Conservation (phyloP, 2,888 invertebrate genomes). For the Catocala fraxini region DNA sequence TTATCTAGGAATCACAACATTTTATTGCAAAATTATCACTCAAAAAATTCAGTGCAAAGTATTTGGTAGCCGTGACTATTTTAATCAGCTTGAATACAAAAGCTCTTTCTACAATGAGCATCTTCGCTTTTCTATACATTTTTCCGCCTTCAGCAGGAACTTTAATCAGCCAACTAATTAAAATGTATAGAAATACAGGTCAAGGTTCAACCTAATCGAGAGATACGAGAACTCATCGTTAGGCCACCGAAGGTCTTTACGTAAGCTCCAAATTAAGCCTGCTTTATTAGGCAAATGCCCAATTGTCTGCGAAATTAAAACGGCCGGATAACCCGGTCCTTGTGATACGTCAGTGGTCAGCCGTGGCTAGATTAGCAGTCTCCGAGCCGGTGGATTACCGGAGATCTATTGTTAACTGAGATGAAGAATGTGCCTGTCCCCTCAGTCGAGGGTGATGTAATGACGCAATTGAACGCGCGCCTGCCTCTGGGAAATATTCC, state of each 20-base stretch:
- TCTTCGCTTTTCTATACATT: too few species aligned
- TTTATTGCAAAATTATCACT: too few species aligned
- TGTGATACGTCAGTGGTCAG: constrained; percentile 52
- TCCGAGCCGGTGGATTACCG: constrained; percentile 43
- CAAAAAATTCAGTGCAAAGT: too few species aligned
- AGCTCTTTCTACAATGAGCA: too few species aligned
- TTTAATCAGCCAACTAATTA: too few species aligned
- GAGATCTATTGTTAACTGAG: constrained; percentile 50
- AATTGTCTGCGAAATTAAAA: constrained; percentile 51
- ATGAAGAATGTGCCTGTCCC: constrained; percentile 38
- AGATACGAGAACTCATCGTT: too few species aligned
- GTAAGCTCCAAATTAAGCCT: constrained; percentile 41
- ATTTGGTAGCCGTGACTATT: too few species aligned
- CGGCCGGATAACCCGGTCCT: constrained; percentile 45
- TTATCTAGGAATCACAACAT: too few species aligned
- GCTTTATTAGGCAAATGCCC: constrained; percentile 44
- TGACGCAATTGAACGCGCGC: constrained; percentile 28
- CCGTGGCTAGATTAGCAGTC: constrained; percentile 39
- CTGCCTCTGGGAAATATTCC: constrained; percentile 24
- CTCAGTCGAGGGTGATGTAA: constrained; percentile 17
- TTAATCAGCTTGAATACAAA: too few species aligned
- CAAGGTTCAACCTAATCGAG: too few species aligned
- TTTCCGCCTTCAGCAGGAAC: too few species aligned
- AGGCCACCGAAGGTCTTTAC: constrained; percentile 23
- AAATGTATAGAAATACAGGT: too few species aligned